phyloP scores from a whole-genome alignment of 2,888 invertebrate species.

The Caenorhabditis becei region DNA sequence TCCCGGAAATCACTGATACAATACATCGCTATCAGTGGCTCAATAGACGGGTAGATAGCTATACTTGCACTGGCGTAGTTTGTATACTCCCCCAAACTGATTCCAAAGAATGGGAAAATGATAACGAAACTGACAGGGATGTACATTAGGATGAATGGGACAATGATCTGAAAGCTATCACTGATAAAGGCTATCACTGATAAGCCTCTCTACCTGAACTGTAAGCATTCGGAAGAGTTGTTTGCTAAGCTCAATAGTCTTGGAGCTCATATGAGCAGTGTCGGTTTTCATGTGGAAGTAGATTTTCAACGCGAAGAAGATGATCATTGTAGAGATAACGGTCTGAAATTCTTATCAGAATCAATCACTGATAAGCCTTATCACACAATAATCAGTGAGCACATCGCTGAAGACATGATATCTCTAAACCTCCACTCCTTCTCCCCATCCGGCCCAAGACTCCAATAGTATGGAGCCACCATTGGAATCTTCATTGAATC shows the following conservation, averaged over 20 bases:
- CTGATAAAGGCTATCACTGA: too few species aligned
- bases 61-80: background rate
- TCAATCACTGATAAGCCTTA: too few species aligned
- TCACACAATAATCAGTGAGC: background rate
- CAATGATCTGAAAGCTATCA: slow-evolving; percentile 12
- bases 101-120: background rate
- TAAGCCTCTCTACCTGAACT: slow-evolving; percentile 14
- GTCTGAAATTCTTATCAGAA: too few species aligned
- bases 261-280: background rate
- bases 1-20: slow-evolving; percentile 8
- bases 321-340: background rate
- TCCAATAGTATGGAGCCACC: background rate
- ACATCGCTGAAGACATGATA: background rate
- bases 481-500: background rate
- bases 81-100: background rate
- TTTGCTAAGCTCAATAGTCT: background rate
- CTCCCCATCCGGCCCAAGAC: background rate
- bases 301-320: slow-evolving; percentile 10
- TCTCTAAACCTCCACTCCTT: background rate
- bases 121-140: background rate
- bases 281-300: background rate
- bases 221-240: slow-evolving; percentile 8
- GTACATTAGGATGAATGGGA: slow-evolving; percentile 9
- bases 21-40: slow-evolving; percentile 21
- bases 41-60: slow-evolving; percentile 2